Base-by-base conservation (phyloP, 1,140 invertebrate species). In the Drosophila rhopaloa region DNA sequence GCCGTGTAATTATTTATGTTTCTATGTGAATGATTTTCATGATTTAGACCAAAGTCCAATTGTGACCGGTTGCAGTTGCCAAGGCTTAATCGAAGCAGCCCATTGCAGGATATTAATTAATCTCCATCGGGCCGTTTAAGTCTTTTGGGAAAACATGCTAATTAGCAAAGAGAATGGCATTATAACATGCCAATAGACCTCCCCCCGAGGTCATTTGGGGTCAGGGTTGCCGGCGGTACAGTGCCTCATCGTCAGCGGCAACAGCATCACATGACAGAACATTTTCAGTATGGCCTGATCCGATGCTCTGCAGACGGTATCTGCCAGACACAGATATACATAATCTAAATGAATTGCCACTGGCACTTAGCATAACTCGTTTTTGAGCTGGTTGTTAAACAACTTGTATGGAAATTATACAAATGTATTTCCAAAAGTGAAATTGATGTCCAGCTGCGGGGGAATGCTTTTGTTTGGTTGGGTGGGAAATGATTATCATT, bases 241-340 rank as follows among this genome's bases (percentile, higher is more conserved):
- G 71, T 75, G 75, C 67, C 72, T 75, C 71, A 57, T 75, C 51
- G 51, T 65, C 71, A 57, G 56, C 16, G 48, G 50, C 51, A 48
- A 24, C 58, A 75, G 14, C 35, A 44, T 66, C 46, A 68, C 19
- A 51, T 37, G 29, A 68, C 37, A 75, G 48, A 74, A 74, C 46
- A 2, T 53, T 46, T 32, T 51, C 9, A n/a, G 59, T 75, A 65
- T 75, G 32, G 72, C 71, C 72, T 75, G 71, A 75, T 65, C 59
- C 51, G 51, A 56, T 47, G 14, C 41, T 67, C 41, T 71, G 51
- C 67, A 71, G 24, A 24, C 24, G 24, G 24, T 24, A 24, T 24
- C 24, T 24, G 24, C 24, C 24, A 24, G 53, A 71, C 29, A 68
- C 41, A 71, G 35, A 16, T 58, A 66, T 13, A 57, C 67, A 72